A percentile compares a stretch with the other conserved stretches of the same genome.
phyloP scores from a whole-genome alignment of 1,140 invertebrate species.

The Charaxes varanes region DNA sequence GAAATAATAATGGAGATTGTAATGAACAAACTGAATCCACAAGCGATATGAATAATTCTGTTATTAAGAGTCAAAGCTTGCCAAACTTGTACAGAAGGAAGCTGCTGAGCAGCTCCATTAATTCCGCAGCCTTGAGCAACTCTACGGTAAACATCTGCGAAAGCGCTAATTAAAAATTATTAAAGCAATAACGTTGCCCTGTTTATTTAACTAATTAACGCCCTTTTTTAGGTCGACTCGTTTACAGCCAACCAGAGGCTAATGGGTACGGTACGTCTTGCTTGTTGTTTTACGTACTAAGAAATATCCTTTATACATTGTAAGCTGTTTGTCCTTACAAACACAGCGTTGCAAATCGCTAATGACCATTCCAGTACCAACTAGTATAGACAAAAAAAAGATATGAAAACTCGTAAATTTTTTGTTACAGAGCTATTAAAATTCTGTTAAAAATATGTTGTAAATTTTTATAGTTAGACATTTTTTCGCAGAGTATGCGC shows the following conservation, averaged over 20 bases:
- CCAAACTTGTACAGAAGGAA: conserved; percentile 78
- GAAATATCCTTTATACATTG: no score
- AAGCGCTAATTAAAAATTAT: conserved; percentile 26
- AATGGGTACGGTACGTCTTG: conserved; percentile 55
- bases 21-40: conserved; percentile 52
- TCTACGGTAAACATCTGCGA: conserved; percentile 73
- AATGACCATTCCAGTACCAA: no score
- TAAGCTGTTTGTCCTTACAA: no score
- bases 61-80: conserved; percentile 83
- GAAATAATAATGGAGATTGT: conserved; percentile 81
- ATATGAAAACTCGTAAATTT: no score
- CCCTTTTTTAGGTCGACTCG: conserved; percentile 69
- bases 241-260: conserved; percentile 69
- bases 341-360: no score
- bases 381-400: no score
- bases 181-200: conserved; percentile 13
- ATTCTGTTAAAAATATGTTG: no score
- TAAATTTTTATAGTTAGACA: no score
- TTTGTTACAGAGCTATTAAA: no score
- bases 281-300: conserved; percentile 76
- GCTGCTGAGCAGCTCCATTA: conserved; percentile 63
- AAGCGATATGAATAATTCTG: conserved; percentile 65
- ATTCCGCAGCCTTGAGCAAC: conserved; percentile 73
- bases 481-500: no score
- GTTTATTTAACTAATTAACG: conserved; percentile 28